A percentile compares a stretch with the other conserved stretches of the same genome.
These are phyloP conservation scores for Anthrax anthrax DNA, from an alignment of 2,888 invertebrate genomes.

Conservation along the genomic window DNA sequence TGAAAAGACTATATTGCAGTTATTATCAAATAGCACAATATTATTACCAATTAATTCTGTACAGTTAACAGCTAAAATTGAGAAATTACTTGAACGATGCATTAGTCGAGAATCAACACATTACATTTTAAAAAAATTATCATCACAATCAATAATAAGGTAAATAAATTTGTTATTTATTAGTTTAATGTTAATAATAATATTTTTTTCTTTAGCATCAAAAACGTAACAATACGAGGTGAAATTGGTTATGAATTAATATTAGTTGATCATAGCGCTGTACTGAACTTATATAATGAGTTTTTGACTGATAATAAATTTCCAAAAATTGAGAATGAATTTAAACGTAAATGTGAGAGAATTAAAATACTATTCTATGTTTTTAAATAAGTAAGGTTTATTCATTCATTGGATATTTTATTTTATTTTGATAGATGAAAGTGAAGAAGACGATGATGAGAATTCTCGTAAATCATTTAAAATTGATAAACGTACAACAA, in stretches of 20 bases:
- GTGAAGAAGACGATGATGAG: constrained; percentile 20
- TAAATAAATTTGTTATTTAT: neutral
- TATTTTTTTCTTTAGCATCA: constrained; percentile 19
- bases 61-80: constrained; percentile 43
- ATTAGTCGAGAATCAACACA: constrained; percentile 48
- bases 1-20: constrained; percentile 48
- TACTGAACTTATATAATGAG: constrained; percentile 28
- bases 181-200: neutral
- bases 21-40: constrained; percentile 52
- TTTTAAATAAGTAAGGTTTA: neutral
- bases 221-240: constrained; percentile 30
- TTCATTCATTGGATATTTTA: neutral
- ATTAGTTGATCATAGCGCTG: constrained; percentile 24
- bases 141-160: constrained; percentile 19
- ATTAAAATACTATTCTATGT: constrained; percentile 1
- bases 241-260: constrained; percentile 32
- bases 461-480: constrained; percentile 17
- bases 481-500: constrained; percentile 1
- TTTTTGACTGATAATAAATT: constrained; percentile 27
- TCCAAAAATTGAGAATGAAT: constrained; percentile 28
- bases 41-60: constrained; percentile 56
- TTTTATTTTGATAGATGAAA: constrained; percentile 26
- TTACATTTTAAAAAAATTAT: constrained; percentile 61
- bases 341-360: constrained; percentile 37
- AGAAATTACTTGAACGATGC: constrained; percentile 37